Evolutionary conservation across 1,140 invertebrate genomes (phyloP), one percentile per base, ranked within the genome.

Genomic region (Galendromus occidentalis): DNA sequence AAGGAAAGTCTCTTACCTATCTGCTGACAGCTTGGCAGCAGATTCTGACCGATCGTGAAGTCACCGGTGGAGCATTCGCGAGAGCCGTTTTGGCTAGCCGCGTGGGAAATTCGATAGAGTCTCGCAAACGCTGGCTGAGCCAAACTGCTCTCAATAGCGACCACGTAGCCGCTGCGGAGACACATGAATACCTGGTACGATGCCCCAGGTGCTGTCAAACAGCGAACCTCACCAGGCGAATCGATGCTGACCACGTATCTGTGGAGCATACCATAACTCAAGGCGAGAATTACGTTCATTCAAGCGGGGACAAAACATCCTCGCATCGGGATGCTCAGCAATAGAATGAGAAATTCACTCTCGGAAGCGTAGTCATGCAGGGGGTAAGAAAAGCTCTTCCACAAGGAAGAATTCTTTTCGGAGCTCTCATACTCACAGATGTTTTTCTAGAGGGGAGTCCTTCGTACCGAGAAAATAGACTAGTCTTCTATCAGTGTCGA

Each of bases 401-500:
- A 44, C n/a, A 12, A 44, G 12, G 12, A 18, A 44, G 12, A 12
- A 12, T 12, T 44, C 42, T 12, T n/a, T n/a, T n/a, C n/a, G n/a
- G n/a, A 12, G 12, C 20, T 20, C 42, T 25, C 7, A n/a, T 33
- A 71, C 70, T 75, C 75, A 80, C 76, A 80, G 69, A 69, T 79
- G 79, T 42, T 71, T 74, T 72, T 79, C 79, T 65, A 80, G 69
- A 4, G 77, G 76, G 2, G 74, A 72, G 69, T 79, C 77, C 68
- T 75, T 77, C 9, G 74, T 67, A n/a, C 73, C 79, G 25, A 74
- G 73, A 70, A 80, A 80, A 70, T 78, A 80, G 1, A 79, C 74
- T 29, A 79, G 42, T 44, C 72, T 69, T 66, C 73, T 71, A 17
- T 69, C 63, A 65, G 75, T 72, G 69, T 80, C 77, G 6, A 80